These are phyloP conservation scores for Mus spretus DNA, from an alignment of 2,797 vertebrate genomes.

Conservation along the genomic window DNA sequence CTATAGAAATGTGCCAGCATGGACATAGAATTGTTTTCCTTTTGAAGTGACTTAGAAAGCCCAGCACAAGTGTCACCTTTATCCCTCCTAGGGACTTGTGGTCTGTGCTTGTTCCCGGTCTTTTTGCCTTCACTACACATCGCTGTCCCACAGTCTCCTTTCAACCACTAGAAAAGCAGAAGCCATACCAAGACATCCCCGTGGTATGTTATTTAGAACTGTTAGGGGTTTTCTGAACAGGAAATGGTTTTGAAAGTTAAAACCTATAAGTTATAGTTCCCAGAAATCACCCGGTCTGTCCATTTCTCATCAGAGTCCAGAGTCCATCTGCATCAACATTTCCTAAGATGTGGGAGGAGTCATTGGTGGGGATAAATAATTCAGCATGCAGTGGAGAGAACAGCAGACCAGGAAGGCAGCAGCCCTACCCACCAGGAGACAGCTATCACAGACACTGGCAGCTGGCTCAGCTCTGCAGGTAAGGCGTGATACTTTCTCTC, in stretches of 20 bases:
- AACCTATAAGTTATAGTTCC: rapidly evolving
- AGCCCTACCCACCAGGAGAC: background rate
- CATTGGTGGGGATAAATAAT: too few species aligned
- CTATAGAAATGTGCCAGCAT: too few species aligned
- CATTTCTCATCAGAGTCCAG: background rate
- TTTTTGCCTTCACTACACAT: background rate
- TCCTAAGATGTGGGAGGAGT: constrained; percentile 19
- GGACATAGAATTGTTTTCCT: too few species aligned
- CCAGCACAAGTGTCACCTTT: background rate
- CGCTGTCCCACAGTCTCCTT: background rate
- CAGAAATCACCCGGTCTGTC: background rate
- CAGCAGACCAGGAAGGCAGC: background rate
- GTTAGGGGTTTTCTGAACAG: background rate
- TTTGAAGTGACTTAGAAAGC: background rate
- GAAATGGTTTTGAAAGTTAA: background rate
- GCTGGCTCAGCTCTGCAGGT: background rate
- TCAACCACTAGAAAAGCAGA: too few species aligned
- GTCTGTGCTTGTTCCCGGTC: background rate
- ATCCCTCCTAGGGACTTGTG: background rate
- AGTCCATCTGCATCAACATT: background rate
- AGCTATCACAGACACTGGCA: background rate
- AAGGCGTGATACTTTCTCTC: background rate
- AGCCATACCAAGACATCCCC: background rate
- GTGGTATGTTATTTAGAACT: background rate
- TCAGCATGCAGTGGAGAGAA: background rate